Evolutionary conservation across 2,113 vertebrate species (phyloP), one percentile per base, ranked within the genome.

Genomic region (Pogonocichla stellata): DNA sequence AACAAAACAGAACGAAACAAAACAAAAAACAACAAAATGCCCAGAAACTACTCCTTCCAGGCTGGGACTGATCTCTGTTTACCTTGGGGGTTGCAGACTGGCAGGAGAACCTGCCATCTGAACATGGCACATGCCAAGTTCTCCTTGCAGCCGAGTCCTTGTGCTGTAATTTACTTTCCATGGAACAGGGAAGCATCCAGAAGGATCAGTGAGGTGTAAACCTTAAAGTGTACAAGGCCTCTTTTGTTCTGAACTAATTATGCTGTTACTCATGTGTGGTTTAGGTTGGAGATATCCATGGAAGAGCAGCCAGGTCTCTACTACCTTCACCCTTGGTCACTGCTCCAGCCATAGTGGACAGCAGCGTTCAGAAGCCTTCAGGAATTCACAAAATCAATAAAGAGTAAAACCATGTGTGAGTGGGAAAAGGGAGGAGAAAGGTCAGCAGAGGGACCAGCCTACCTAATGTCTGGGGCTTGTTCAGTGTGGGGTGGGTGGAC

Each of bases 21-120:
- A 54, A 18, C 25, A 43, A 47, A 38, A 38, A 1, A 3, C 14
- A 80, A 56, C 5, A 45, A 20, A 29, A 51, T 48, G 29, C 47
- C 38, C 19, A 42, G 53, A 72, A 96, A 73, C 64, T 91, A 38
- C 87, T 95, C 69, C 73, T 96, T 74, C 66, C 60, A 66, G 78
- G 43, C 51, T 96, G 65, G 50, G 47, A 66, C 56, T 78, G 38
- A 75, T 96, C 42, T 95, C 86, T 90, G 12, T 93, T 96, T 83
- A 92, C 91, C 86, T 78, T 43, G 19, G 43, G 33, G 54, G 51
- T n/a, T 96, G 31, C 40, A 94, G 56, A 92, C 85, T 89, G 81
- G 80, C 89, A 95, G 71, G n/a, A 72, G 56, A 80, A 29, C 72
- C 25, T 78, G 38, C 70, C 84, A 91, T 95, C 82, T 91, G 75